A percentile compares a stretch with the other conserved stretches of the same genome.
These are phyloP conservation scores for Apogon hyalosoma DNA, from an alignment of 2,797 vertebrate genomes.

Conservation along the genomic window DNA sequence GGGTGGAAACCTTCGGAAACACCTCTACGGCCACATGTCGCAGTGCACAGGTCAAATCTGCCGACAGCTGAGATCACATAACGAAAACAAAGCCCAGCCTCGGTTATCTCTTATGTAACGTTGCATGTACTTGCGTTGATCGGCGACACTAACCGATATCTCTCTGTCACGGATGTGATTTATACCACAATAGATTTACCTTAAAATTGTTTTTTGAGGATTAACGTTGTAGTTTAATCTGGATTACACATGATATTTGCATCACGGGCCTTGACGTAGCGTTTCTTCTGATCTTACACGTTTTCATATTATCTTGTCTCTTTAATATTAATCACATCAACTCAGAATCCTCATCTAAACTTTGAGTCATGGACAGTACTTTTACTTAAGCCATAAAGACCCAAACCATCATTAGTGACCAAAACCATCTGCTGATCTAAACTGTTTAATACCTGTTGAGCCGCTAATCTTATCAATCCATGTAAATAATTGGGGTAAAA, in stretches of 20 bases:
- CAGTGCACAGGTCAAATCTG: conserved; percentile 38
- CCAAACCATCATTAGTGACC: too few species aligned
- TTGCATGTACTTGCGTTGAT: background rate
- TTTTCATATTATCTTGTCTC: conserved; percentile 20
- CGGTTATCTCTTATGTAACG: conserved; percentile 16
- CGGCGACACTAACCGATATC: conserved; percentile 2
- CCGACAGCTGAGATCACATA: conserved; percentile 22
- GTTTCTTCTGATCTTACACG: conserved; percentile 1
- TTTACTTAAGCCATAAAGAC: too few species aligned
- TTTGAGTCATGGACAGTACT: background rate
- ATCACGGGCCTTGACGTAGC: conserved; percentile 37
- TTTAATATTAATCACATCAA: conserved; percentile 21
- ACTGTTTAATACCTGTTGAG: too few species aligned
- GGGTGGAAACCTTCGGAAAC: conserved; percentile 20
- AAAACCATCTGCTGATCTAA: too few species aligned
- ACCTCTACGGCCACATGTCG: conserved; percentile 8
- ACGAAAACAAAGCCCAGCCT: conserved; percentile 16
- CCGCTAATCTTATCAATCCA: too few species aligned
- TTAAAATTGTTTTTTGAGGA: conserved; percentile 51
- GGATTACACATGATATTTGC: conserved; percentile 61
- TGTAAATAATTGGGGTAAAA: too few species aligned
- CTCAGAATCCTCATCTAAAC: conserved; percentile 7
- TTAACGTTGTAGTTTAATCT: conserved; percentile 45
- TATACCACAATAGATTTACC: conserved; percentile 17
- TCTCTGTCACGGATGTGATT: conserved; percentile 14